Evolutionary conservation across 1,140 invertebrate species (phyloP).

Genomic region (Drosophila ananassae): DNA sequence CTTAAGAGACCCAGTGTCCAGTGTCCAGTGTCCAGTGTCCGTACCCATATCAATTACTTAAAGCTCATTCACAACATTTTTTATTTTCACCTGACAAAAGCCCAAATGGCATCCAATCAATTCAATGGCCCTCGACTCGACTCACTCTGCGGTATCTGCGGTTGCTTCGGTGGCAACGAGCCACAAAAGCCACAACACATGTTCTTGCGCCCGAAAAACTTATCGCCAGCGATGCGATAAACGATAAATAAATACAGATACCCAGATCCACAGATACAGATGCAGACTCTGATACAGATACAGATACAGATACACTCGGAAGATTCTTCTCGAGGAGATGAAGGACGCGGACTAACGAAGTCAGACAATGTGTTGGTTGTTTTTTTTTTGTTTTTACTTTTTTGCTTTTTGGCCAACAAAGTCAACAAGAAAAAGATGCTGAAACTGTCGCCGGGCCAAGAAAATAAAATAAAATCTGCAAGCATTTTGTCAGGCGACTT

Average conservation of each 20-base stretch:
- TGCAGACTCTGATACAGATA: slow-evolving; percentile 8
- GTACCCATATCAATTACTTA: slow-evolving; percentile 84
- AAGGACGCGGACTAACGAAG: slow-evolving; percentile 56
- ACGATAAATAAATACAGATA: slow-evolving; percentile 79
- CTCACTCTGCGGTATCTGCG: slow-evolving; percentile 18
- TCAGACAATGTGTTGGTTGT: slow-evolving; percentile 60
- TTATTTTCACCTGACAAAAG: slow-evolving; percentile 84
- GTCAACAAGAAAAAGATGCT: slow-evolving; percentile 24
- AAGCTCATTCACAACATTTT: slow-evolving; percentile 83
- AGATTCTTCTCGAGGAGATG: neutral
- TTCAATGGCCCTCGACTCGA: slow-evolving; percentile 42
- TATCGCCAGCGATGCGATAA: slow-evolving; percentile 81
- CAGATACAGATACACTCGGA: neutral
- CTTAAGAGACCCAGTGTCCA: slow-evolving; percentile 12
- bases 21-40: slow-evolving; percentile 22
- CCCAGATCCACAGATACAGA: slow-evolving; percentile 29
- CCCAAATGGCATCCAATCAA: slow-evolving; percentile 81
- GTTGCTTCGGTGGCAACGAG: slow-evolving; percentile 55
- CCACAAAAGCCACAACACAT: slow-evolving; percentile 72
- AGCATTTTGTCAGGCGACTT: slow-evolving; percentile 71
- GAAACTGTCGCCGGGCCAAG: slow-evolving; percentile 59
- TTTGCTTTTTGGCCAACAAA: slow-evolving; percentile 35
- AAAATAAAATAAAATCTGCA: slow-evolving; percentile 69
- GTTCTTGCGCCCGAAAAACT: slow-evolving; percentile 84
- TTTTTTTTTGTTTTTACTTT: slow-evolving; percentile 42